Evolutionary conservation across 2,888 invertebrate species (phyloP), one percentile per base, ranked within the genome.

Genomic region (Andrena haemorrhoa): DNA sequence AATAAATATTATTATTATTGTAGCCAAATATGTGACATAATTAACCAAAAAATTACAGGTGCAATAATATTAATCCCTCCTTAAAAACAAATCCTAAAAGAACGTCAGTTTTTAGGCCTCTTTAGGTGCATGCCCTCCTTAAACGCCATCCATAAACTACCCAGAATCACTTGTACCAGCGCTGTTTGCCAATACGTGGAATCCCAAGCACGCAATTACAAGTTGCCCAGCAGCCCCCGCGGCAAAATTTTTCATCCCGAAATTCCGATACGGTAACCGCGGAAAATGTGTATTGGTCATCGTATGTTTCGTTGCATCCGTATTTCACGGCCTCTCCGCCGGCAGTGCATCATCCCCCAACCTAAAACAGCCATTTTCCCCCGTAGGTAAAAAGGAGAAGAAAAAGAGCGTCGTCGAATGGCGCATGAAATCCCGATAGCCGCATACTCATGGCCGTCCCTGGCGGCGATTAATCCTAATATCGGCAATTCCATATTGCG

Each of bases 401-500:
- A 23, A 41, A n/a, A 47, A 6, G n/a, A 49, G 61, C 35, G 20
- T 31, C 31, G 31, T 47, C 35, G 60, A 72, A 51, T 26, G 35
- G 29, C 60, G 60, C 60, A 16, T 12, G 41, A 56, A 61, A 63
- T 7, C 51, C 49, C 49, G 33, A 47, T 10, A 31, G 31, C 33
- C 23, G 23, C 23, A 26, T 35, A 58, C 41, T 16, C 23, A 23
- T 3, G 29, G 23, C 23, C 5, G 2, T 23, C 2, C 51, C 26
- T 47, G 61, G 49, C 56, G 77, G 53, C 33, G 47, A 76, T 82
- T 85, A 79, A 82, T 82, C 64, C 65, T 49, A 75, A 69, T 61
- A 58, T 61, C 60, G 63, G 65, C 49, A 53, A 63, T 70, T 61
- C 53, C 69, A 49, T 23, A 8, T 29, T 41, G 58, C 35, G 7